Base-by-base conservation (phyloP, 37 sponge, comb jelly and placozoan genomes). In the Chondrilla cf. caribensis region DNA sequence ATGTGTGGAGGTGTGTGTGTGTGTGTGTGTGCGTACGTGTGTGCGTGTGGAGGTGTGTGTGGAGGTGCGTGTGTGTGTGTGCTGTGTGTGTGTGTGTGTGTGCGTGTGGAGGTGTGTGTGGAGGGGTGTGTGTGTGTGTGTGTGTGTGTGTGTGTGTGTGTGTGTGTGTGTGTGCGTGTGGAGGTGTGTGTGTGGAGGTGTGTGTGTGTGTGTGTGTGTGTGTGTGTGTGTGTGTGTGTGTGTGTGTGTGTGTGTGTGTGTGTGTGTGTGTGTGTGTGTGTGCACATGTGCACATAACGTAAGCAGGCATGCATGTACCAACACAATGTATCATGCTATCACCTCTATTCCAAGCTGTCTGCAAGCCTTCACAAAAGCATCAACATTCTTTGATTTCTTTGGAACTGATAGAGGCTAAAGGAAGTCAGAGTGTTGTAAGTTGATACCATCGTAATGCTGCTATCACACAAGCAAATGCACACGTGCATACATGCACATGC, bases 341-440 rank as follows among this genome's bases (percentile, higher is more conserved):
- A 73, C 84, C 64, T 84, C 82, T 1, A 93, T 47, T 19, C 87
- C 83, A 2, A 93, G 66, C 25, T 87, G 83, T 38, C 54, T 86
- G 65, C 93, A 93, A 35, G 87, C 90, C 25, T 42, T 67, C 36
- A 93, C 83, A 55, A 93, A 93, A 21, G 89, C 77, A 38, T 89
- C 84, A 17, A 93, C 78, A 59, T 93, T 93, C 33, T 79, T 82
- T 2, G 87, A 85, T 62, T 78, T 72, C 58, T 87, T 89, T 28
- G 79, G 70, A 7, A 75, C 58, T 9, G 90, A 84, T 39, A 93
- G 31, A 7, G 73, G 55, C 93, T 93, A 37, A 4, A 84, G 51
- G 25, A 9, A 2, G 55, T 24, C 15, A 57, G 25, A 83, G 40
- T 55, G 17, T 19, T 55, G 11, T 19, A 55, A 62, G 22, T 11